A percentile compares a stretch with the other conserved stretches of the same genome.
Evolutionary conservation across 2,113 vertebrate species (phyloP).

Genomic region (Prunella himalayana): DNA sequence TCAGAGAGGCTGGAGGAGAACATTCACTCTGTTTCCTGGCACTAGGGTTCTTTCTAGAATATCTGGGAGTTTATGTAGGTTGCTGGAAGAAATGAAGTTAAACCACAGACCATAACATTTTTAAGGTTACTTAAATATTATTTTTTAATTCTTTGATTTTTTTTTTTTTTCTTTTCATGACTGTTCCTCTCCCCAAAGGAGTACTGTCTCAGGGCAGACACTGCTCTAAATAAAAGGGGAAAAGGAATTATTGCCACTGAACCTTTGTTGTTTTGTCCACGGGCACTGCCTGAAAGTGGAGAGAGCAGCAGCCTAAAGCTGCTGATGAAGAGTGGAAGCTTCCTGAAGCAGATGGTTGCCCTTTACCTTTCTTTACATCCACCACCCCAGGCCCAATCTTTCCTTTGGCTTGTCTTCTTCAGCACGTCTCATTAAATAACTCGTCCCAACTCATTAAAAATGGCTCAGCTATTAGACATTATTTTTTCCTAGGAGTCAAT

Average conservation of each 20-base stretch:
- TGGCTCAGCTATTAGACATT: slow-evolving; percentile 60
- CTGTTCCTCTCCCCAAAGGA: not conserved
- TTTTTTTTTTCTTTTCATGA: not conserved
- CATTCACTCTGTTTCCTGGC: not conserved
- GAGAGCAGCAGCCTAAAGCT: not conserved
- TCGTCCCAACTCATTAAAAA: slow-evolving; percentile 59
- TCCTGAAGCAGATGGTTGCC: not conserved
- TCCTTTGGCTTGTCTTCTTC: slow-evolving; percentile 34
- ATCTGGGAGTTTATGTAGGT: not conserved
- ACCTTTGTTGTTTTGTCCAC: not conserved
- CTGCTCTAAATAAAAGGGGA: not conserved
- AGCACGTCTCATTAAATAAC: slow-evolving; percentile 39
- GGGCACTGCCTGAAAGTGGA: not conserved
- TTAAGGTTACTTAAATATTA: not conserved
- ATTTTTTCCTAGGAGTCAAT: slow-evolving; percentile 57
- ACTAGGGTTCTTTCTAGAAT: not conserved
- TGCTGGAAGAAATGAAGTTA: not conserved
- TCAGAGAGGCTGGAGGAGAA: not conserved
- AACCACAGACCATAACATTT: not conserved
- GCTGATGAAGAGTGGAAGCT: not conserved
- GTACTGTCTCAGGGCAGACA: not conserved
- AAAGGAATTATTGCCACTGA: not conserved
- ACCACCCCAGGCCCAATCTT: not conserved
- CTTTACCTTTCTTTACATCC: slow-evolving; percentile 23
- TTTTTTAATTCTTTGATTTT: not conserved